Conservation (phyloP, 2,888 invertebrate genomes). For the Galerucella calmariensis region DNA sequence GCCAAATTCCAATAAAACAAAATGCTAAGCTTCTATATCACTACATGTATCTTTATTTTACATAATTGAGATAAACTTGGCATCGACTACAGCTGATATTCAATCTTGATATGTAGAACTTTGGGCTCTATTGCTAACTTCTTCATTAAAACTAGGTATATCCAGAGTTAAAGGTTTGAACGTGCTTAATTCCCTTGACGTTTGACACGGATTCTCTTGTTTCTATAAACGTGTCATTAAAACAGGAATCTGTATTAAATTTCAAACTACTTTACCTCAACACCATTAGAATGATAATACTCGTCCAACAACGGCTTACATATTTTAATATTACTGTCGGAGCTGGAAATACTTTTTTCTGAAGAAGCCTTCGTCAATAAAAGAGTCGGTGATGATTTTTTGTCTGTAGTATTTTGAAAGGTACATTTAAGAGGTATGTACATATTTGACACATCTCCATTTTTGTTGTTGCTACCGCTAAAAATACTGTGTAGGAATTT, state of each 20-base stretch:
- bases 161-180: slow-evolving; percentile 1
- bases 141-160: slow-evolving; percentile 4
- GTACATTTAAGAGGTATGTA: slow-evolving; percentile 11
- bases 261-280: not conserved
- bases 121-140: slow-evolving; percentile 6
- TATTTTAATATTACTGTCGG: not conserved
- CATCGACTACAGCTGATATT: not conserved
- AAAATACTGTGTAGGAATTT: slow-evolving; percentile 72
- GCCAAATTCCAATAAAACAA: not conserved
- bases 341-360: slow-evolving; percentile 2
- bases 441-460: slow-evolving; percentile 9
- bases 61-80: not conserved
- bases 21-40: not conserved
- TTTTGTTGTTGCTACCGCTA: slow-evolving; percentile 58
- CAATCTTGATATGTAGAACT: slow-evolving; percentile 14
- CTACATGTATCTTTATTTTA: not conserved
- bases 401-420: slow-evolving; percentile 6
- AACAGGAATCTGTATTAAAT: not conserved
- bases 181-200: not conserved
- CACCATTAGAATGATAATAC: not conserved
- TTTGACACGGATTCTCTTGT: not conserved
- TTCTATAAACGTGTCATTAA: not conserved
- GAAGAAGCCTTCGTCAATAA: slow-evolving; percentile 10
- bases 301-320: slow-evolving; percentile 2
- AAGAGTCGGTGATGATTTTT: slow-evolving; percentile 10